Conservation (phyloP, 1,140 invertebrate genomes). For the Drosophila ogumai region DNA sequence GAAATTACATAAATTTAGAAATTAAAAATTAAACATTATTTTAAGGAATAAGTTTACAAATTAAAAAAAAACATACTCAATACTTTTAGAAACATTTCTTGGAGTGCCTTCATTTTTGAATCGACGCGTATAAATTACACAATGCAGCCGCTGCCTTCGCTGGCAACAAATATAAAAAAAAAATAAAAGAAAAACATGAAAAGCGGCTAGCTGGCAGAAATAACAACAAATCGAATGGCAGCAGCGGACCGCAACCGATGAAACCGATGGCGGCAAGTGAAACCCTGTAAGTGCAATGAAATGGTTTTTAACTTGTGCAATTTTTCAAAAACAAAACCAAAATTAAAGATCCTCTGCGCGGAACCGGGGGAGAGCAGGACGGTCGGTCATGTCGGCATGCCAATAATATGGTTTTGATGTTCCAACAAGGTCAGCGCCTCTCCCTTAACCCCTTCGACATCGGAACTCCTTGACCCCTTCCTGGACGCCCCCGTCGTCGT, state of each 20-base stretch:
- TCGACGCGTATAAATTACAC: conserved; percentile 77
- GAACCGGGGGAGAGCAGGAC: conserved; percentile 1
- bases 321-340: conserved; percentile 64
- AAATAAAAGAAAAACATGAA: not conserved
- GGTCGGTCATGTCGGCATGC: conserved; percentile 53
- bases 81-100: conserved; percentile 1
- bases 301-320: conserved; percentile 81
- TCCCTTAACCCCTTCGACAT: conserved; percentile 7
- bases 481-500: conserved; percentile 15
- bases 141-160: conserved; percentile 51
- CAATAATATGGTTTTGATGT: conserved; percentile 78
- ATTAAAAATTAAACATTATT: not conserved
- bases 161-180: conserved; percentile 8
- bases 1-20: not conserved
- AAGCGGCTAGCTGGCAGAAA: conserved; percentile 19
- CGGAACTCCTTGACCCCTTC: conserved; percentile 16
- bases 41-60: not conserved
- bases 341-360: conserved; percentile 28
- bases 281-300: conserved; percentile 81
- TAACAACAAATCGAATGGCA: conserved; percentile 74
- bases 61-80: not conserved
- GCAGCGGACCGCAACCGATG: conserved; percentile 55
- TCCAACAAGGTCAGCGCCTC: conserved; percentile 70
- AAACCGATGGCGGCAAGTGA: conserved; percentile 63
- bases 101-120: conserved; percentile 57